Evolutionary conservation across 2,797 vertebrate genomes (phyloP).

Genomic region (Astyanax mexicanus): DNA sequence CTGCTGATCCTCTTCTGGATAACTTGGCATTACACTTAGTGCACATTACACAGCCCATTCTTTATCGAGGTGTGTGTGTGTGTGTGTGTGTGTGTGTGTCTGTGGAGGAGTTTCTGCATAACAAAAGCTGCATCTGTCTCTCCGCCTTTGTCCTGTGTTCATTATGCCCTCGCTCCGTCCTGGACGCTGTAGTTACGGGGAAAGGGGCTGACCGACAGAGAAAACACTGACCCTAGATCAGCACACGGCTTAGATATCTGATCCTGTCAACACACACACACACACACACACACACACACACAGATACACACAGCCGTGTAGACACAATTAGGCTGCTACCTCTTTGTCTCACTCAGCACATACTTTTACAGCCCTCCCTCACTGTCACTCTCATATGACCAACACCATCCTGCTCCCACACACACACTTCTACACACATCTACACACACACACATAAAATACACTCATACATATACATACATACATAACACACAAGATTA

Average conservation of each 20-base stretch:
- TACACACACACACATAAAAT: neutral
- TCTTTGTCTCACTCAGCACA: conserved; percentile 53
- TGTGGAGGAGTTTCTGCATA: conserved; percentile 82
- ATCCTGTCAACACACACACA: conserved; percentile 86
- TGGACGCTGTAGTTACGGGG: conserved; percentile 80
- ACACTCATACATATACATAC: too few species aligned
- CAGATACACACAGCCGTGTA: conserved; percentile 26
- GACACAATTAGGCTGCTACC: conserved; percentile 42
- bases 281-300: conserved; percentile 42
- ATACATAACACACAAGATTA: too few species aligned
- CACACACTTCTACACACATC: neutral
- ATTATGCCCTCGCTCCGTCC: conserved; percentile 74
- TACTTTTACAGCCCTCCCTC: conserved; percentile 38
- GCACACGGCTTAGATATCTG: conserved; percentile 83
- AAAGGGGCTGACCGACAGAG: conserved; percentile 74
- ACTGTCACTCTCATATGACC: conserved; percentile 35
- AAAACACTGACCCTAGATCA: conserved; percentile 89
- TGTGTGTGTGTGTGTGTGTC: conserved; percentile 38
- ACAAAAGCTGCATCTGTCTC: conserved; percentile 99
- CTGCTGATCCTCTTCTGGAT: conserved; percentile 8
- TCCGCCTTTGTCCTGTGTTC: conserved; percentile 88
- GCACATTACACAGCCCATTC: conserved; percentile 4
- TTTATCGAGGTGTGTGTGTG: conserved; percentile 16
- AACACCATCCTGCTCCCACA: neutral
- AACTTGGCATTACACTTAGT: conserved; percentile 1